Conservation (phyloP, 2,888 invertebrate genomes). For the Xestia rhomboidea region DNA sequence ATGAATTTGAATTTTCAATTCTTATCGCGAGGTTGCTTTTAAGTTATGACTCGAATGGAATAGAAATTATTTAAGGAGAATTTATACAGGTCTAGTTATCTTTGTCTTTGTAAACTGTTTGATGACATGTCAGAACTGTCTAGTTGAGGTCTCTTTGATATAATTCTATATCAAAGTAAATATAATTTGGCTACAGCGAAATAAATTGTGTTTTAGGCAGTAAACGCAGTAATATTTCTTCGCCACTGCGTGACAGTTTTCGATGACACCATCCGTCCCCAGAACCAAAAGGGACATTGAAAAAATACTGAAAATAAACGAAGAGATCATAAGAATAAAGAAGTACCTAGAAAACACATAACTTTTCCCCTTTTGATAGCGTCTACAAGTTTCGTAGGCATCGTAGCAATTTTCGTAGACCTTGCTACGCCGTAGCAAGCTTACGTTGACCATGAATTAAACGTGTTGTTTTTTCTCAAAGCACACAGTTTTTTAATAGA, state of each 20-base stretch:
- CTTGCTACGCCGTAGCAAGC: conserved; percentile 54
- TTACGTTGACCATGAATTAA: conserved; percentile 16
- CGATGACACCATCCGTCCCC: not conserved
- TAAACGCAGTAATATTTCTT: not conserved
- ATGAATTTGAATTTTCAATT: conserved; percentile 55
- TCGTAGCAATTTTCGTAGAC: conserved; percentile 56
- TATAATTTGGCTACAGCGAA: not conserved
- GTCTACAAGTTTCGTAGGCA: conserved; percentile 32
- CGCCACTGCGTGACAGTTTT: not conserved
- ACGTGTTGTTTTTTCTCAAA: not conserved
- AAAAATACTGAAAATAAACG: not conserved
- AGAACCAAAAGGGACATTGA: not conserved
- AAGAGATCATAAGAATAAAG: not conserved
- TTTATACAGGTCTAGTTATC: conserved; percentile 44
- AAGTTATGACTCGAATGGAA: conserved; percentile 47
- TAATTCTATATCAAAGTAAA: conserved; percentile 23
- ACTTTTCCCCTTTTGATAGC: not conserved
- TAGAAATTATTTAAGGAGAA: conserved; percentile 53
- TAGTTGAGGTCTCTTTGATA: conserved; percentile 40
- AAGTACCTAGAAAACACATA: not conserved
- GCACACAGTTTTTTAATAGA: no score
- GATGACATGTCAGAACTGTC: conserved; percentile 44
- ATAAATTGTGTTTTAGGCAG: not conserved
- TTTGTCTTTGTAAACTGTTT: conserved; percentile 50
- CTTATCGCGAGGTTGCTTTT: conserved; percentile 53